Conservation (phyloP, 2,888 invertebrate species). For the Tenthredo amoena region DNA sequence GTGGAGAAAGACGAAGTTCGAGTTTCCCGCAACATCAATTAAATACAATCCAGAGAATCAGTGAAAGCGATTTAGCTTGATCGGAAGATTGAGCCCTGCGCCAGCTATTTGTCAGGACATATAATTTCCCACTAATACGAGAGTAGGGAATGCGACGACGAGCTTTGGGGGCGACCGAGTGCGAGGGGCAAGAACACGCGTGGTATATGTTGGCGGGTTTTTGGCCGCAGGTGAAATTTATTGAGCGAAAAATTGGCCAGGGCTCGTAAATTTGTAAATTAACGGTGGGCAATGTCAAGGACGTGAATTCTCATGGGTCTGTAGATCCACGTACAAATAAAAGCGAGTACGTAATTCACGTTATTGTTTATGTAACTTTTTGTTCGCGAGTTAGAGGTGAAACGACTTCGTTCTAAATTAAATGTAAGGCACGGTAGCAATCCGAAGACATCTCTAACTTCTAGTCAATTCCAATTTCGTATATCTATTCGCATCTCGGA, state of each 20-base stretch:
- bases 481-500: background rate
- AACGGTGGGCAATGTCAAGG: constrained; percentile 7
- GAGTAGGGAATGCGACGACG: background rate
- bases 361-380: background rate
- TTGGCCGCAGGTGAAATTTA: constrained; percentile 27
- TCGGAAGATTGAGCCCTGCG: background rate
- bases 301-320: constrained; percentile 14
- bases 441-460: background rate
- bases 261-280: constrained; percentile 34
- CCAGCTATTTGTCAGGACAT: constrained; percentile 8
- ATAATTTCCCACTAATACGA: background rate
- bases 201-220: constrained; percentile 35
- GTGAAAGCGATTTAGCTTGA: background rate
- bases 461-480: background rate
- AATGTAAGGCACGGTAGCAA: background rate
- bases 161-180: background rate
- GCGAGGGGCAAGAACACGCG: constrained; percentile 3
- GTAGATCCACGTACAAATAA: background rate
- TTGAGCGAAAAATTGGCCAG: constrained; percentile 46
- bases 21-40: constrained; percentile 15
- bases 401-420: background rate
- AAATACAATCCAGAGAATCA: background rate
- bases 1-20: background rate
- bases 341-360: background rate
- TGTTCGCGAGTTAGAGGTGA: background rate